Conservation (phyloP, 35 echinoderm and acorn worm species). For the Ophioderma brevispina region DNA sequence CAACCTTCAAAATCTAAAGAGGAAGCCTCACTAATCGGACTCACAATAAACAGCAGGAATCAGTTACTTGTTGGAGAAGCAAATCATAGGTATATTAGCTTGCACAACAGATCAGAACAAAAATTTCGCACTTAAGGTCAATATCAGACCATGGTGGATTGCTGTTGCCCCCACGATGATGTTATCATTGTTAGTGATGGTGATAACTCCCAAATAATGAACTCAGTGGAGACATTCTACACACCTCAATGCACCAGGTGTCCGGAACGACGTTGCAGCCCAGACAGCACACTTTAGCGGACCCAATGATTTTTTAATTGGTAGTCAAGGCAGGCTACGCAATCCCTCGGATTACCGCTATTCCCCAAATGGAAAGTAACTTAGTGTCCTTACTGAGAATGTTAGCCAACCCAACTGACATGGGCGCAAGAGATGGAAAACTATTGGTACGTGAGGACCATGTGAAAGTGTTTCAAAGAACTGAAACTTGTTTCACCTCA, state of each 20-base stretch:
- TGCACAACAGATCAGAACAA: not conserved
- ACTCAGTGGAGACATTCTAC: not conserved
- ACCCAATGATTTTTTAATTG: not conserved
- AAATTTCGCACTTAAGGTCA: not conserved
- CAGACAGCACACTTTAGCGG: not conserved
- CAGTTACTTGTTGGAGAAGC: not conserved
- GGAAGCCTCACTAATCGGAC: not conserved
- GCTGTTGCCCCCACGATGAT: not conserved
- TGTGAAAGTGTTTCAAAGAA: not conserved
- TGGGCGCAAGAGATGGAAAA: not conserved
- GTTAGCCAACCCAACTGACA: not conserved
- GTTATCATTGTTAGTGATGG: not conserved
- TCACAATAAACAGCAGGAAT: not conserved
- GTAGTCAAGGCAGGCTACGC: not conserved
- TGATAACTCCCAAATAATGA: not conserved
- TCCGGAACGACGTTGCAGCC: not conserved
- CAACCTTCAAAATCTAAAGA: not conserved
- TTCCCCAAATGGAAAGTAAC: not conserved
- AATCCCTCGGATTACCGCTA: not conserved
- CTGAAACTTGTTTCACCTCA: too few species aligned
- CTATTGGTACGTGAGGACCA: not conserved
- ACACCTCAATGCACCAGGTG: not conserved
- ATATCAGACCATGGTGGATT: not conserved
- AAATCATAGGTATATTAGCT: not conserved
- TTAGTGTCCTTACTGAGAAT: not conserved